A percentile compares a stretch with the other conserved stretches of the same genome.
Evolutionary conservation across 2,113 vertebrate species (phyloP).

Genomic region (Cyanistes caeruleus): DNA sequence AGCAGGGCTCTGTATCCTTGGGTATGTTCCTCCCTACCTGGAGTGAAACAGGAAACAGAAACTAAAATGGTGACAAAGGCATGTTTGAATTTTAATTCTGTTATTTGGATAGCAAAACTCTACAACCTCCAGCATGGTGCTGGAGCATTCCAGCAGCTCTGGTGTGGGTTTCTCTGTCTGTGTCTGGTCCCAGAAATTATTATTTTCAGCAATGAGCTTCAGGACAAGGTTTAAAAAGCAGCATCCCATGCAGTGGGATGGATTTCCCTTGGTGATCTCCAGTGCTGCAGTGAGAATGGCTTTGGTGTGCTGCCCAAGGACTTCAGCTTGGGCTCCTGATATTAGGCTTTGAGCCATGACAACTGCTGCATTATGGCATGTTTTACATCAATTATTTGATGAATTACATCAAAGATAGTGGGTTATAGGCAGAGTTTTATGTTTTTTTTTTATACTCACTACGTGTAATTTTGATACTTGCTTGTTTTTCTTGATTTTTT

Average conservation of each 20-base stretch:
- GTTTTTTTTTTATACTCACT: not conserved
- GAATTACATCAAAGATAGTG: not conserved
- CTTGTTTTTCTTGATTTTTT: not conserved
- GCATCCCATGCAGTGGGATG: not conserved
- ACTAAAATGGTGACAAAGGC: not conserved
- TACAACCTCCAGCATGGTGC: accelerated
- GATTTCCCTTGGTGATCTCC: accelerated
- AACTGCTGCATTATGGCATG: not conserved
- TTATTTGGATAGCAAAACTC: not conserved
- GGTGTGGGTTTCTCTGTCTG: not conserved
- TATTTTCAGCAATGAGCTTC: not conserved
- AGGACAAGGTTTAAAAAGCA: not conserved
- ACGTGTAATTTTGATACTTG: not conserved
- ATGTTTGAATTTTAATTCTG: not conserved
- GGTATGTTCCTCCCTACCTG: not conserved
- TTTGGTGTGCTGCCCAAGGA: not conserved
- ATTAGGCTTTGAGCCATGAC: not conserved
- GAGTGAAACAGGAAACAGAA: not conserved
- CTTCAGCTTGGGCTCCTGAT: not conserved
- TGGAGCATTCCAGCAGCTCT: not conserved
- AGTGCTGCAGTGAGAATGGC: not conserved
- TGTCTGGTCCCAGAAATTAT: not conserved
- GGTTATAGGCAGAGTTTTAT: not conserved
- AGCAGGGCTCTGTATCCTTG: accelerated
- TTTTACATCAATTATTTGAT: no score